A percentile compares a stretch with the other conserved stretches of the same genome.
Evolutionary conservation across 2,797 vertebrate genomes (phyloP).

Genomic region (Sebastes paucispinis): DNA sequence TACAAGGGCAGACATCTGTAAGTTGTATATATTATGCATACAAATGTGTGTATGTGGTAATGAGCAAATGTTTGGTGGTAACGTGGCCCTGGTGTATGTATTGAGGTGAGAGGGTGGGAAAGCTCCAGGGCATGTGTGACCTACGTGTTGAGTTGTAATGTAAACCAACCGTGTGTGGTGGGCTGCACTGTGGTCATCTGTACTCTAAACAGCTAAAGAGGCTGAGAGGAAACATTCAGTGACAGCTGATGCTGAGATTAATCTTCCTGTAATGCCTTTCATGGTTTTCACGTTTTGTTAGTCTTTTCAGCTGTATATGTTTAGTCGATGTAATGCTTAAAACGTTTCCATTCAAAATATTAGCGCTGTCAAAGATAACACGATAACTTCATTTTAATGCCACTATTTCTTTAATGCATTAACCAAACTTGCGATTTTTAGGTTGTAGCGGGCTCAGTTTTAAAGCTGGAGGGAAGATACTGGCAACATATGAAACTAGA

Average conservation of each 20-base stretch:
- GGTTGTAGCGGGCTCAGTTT: too few relatives aligned
- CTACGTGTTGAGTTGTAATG: conserved; percentile 72
- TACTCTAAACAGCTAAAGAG: conserved; percentile 65
- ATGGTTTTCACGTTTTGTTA: not conserved
- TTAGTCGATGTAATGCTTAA: not conserved
- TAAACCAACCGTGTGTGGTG: conserved; percentile 72
- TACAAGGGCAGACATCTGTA: conserved; percentile 40
- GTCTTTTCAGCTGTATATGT: conserved; percentile 9
- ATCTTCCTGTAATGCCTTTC: not conserved
- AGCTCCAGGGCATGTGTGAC: conserved; percentile 58
- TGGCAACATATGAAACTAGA: too few relatives aligned
- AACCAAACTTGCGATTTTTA: too few relatives aligned
- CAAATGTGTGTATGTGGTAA: conserved; percentile 52
- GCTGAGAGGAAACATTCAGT: conserved; percentile 43
- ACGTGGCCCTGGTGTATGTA: conserved; percentile 43
- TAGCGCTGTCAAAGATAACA: too few relatives aligned
- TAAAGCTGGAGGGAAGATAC: too few relatives aligned
- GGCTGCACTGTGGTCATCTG: conserved; percentile 70
- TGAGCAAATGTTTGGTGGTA: conserved; percentile 55
- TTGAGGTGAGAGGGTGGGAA: conserved; percentile 48
- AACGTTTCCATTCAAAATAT: not conserved
- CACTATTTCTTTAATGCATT: too few relatives aligned
- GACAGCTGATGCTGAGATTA: conserved; percentile 53
- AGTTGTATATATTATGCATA: conserved; percentile 46
- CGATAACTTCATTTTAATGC: too few relatives aligned